Percentiles rank a stretch among this genome's conserved stretches.
These are phyloP conservation scores for Archegozetes longisetosus DNA, from an alignment of 1,140 invertebrate genomes.

Conservation along the genomic window DNA sequence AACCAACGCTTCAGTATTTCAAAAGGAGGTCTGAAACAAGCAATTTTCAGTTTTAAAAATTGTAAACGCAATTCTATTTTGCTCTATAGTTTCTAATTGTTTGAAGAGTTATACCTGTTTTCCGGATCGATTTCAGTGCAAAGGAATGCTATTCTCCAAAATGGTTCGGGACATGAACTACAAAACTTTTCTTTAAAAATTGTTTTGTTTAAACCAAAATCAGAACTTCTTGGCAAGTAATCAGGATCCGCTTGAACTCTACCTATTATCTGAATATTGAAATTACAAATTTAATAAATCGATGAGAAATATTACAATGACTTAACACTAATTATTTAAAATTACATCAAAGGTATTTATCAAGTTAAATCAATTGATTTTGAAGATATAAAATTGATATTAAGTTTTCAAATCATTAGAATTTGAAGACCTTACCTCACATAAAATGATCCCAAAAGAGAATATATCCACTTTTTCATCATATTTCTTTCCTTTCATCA, in stretches of 20 bases:
- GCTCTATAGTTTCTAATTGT: too few species aligned
- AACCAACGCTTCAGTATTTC: constrained; percentile 70
- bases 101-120: too few species aligned
- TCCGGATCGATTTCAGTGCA: constrained; percentile 21
- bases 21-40: constrained; percentile 50
- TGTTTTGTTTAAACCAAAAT: constrained; percentile 77
- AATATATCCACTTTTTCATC: constrained; percentile 95
- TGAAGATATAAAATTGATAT: neutral
- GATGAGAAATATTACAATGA: too few species aligned
- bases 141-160: constrained; percentile 54
- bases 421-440: constrained; percentile 46
- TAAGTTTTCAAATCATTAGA: neutral
- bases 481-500: constrained; percentile 89
- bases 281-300: neutral
- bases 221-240: constrained; percentile 65
- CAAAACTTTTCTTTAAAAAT: constrained; percentile 77
- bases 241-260: constrained; percentile 83
- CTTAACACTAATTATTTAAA: too few species aligned
- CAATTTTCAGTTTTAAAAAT: constrained; percentile 5
- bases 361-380: neutral
- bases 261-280: constrained; percentile 59
- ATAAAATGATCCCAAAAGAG: constrained; percentile 87
- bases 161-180: constrained; percentile 62
- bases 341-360: neutral
- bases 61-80: constrained; percentile 15